A percentile compares a stretch with the other conserved stretches of the same genome.
These are phyloP conservation scores for Diglossa brunneiventris DNA, from an alignment of 2,113 vertebrate genomes.

Conservation along the genomic window DNA sequence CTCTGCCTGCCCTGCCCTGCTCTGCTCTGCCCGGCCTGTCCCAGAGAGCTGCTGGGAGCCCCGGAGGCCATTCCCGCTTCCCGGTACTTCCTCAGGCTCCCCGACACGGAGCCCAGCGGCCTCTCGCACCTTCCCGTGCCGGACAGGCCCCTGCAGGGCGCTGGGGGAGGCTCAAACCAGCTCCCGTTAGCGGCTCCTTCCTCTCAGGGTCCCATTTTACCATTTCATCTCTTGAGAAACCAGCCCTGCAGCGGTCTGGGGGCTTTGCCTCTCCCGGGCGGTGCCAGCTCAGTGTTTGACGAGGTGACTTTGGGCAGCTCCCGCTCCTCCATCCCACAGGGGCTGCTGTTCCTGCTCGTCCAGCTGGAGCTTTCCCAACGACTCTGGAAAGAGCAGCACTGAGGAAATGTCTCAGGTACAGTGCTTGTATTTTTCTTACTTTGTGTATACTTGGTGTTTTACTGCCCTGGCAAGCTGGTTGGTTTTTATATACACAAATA, in stretches of 20 bases:
- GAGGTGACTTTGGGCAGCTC: neutral
- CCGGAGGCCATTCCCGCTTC: accelerated
- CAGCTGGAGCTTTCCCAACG: too few species aligned
- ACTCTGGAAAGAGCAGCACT: neutral
- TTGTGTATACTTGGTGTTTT: neutral
- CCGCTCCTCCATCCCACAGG: too few species aligned
- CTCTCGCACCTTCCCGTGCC: accelerated
- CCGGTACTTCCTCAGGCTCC: accelerated
- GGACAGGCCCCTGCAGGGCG: too few species aligned
- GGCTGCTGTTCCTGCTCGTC: too few species aligned
- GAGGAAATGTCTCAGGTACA: neutral
- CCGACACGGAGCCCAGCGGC: accelerated
- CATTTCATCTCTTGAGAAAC: accelerated
- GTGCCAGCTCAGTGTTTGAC: neutral
- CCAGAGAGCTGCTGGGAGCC: neutral
- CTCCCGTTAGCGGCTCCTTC: accelerated
- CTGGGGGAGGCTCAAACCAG: accelerated
- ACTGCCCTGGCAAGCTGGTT: neutral
- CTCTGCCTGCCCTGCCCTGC: accelerated
- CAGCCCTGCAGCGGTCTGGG: accelerated
- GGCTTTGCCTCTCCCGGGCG: accelerated
- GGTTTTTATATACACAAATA: neutral
- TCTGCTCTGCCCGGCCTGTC: accelerated
- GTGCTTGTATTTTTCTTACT: neutral
- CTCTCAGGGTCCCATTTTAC: accelerated